Evolutionary conservation across 2,888 invertebrate species (phyloP).

Genomic region (Beris morrisii): DNA sequence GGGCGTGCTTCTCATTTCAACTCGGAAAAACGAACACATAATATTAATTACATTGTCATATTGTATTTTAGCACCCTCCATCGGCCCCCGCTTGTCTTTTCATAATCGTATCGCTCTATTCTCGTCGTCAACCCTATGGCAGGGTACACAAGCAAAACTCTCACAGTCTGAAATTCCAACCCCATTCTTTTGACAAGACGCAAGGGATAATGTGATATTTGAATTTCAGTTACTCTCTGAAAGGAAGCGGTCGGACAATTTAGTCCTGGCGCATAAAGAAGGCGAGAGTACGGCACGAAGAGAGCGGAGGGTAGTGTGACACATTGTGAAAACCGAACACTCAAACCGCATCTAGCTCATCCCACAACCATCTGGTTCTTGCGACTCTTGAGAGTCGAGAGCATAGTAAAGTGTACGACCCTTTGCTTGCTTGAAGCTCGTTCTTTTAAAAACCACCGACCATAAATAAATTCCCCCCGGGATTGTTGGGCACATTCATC

Average conservation of each 20-base stretch:
- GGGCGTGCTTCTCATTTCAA: constrained; percentile 13
- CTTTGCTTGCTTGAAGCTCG: constrained; percentile 18
- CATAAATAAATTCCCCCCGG: constrained; percentile 30
- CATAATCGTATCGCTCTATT: background rate
- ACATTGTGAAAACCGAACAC: constrained; percentile 25
- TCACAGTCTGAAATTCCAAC: constrained; percentile 1
- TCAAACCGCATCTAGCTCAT: constrained; percentile 21
- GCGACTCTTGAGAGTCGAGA: constrained; percentile 2
- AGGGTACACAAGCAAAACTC: constrained; percentile 2
- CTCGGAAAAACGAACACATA: constrained; percentile 34
- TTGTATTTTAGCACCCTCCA: constrained; percentile 31
- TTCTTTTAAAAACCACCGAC: constrained; percentile 31
- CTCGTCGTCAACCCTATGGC: constrained; percentile 14
- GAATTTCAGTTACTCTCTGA: constrained; percentile 27
- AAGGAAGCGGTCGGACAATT: constrained; percentile 22
- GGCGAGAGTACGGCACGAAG: background rate
- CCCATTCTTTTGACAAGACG: background rate
- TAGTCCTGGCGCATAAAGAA: background rate
- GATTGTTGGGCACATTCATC: constrained; percentile 20
- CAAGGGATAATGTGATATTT: constrained; percentile 27
- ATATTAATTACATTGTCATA: constrained; percentile 37
- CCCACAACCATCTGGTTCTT: constrained; percentile 6
- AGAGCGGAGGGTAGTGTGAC: background rate
- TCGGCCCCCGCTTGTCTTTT: background rate
- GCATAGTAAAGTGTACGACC: background rate